Percentiles rank a stretch among this genome's conserved stretches.
Evolutionary conservation across 1,140 invertebrate species (phyloP).

Genomic region (Stegodyphus dumicola): DNA sequence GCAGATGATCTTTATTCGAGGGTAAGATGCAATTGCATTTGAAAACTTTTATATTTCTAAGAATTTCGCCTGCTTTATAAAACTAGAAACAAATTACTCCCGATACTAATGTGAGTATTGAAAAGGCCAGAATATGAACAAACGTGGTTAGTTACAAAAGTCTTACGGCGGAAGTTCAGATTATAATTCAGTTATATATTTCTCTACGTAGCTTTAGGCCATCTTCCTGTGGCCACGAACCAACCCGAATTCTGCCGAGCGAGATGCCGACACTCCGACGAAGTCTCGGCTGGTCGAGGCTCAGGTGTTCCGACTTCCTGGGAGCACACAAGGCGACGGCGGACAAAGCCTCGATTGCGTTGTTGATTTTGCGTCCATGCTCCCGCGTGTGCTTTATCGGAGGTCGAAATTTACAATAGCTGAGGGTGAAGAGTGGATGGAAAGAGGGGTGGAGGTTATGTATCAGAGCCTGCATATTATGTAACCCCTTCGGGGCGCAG

Average conservation of each 20-base stretch:
- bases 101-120: too few species aligned
- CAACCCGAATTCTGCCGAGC: not conserved
- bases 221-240: too few species aligned
- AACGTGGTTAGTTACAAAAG: too few species aligned
- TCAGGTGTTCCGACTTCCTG: constrained; percentile 10
- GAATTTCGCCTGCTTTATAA: too few species aligned
- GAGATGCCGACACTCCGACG: not conserved
- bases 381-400: not conserved
- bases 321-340: constrained; percentile 8
- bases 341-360: not conserved
- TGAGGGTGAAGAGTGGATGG: not conserved
- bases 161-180: too few species aligned
- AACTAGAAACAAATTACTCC: too few species aligned
- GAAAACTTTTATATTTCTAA: too few species aligned
- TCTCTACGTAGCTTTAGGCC: too few species aligned
- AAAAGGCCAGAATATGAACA: too few species aligned
- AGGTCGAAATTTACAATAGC: constrained; percentile 27
- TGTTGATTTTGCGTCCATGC: not conserved
- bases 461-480: not conserved
- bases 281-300: not conserved
- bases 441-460: not conserved
- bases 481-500: not conserved
- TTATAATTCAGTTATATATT: too few species aligned
- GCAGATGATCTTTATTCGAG: too few species aligned
- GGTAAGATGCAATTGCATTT: too few species aligned